Conservation (phyloP, 53 echinoderm and acorn worm genomes). For the Crossaster papposus region DNA sequence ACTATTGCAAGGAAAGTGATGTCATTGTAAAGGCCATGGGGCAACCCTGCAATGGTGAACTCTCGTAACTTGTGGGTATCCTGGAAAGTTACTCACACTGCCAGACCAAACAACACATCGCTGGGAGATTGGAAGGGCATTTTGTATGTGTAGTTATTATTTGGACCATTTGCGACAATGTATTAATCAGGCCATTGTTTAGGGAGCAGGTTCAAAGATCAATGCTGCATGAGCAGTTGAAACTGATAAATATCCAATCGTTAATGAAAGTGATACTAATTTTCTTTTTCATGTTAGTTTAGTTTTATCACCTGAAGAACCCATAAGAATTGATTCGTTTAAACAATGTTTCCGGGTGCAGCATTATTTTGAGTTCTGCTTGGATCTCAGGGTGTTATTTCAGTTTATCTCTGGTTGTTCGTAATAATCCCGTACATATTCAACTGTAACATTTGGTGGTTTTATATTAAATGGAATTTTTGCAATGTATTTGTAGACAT, state of each 20-base stretch:
- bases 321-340: neutral
- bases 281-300: neutral
- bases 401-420: neutral
- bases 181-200: neutral
- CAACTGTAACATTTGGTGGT: no score
- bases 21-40: neutral
- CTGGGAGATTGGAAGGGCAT: no score
- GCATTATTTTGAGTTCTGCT: neutral
- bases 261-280: neutral
- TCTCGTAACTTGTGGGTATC: conserved; percentile 1
- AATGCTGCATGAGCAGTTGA: neutral
- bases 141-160: no score
- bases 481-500: no score
- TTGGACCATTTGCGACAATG: neutral
- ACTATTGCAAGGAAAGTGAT: conserved; percentile 5
- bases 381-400: neutral
- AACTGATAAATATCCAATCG: neutral
- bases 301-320: neutral
- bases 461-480: no score
- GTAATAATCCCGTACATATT: neutral
- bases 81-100: conserved; percentile 19
- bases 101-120: neutral
- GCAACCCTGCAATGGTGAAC: neutral
- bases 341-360: neutral
- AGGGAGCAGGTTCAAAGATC: neutral